Evolutionary conservation across 2,113 vertebrate genomes (phyloP), one percentile per base, ranked within the genome.

Genomic region (Ptilorrhoa leucosticta): DNA sequence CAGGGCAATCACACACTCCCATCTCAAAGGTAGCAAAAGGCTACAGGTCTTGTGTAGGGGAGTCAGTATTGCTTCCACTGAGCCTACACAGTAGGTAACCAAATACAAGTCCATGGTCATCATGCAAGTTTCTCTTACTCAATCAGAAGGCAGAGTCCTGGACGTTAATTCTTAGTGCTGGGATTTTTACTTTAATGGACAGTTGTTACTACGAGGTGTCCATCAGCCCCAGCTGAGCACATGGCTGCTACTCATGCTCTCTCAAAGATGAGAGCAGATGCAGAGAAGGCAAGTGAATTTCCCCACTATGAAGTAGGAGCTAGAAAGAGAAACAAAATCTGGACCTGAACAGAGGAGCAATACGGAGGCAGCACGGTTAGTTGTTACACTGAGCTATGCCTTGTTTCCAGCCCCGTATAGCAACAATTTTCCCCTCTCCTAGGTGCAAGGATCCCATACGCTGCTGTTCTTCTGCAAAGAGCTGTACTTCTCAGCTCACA

Each of bases 391-490:
- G 70, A 48, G 27, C 31, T 56, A 58, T 1, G 2, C 15, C 33
- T 48, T 54, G 13, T 40, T 64, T 84, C 37, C 48, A 84, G 56
- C 13, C 40, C 65, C 7, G 0, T 17, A 48, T 0, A 58, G 19
- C 28, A 83, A 65, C 1, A 19, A 31, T 28, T n/a, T 68, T 17
- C 31, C 40, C 27, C 9, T 54, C 40, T 63, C 31, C 39, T 16
- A 61, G 3, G 11, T 5, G 13, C 57, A 69, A 68, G 23, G 23
- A 72, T 90, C 20, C 44, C 6, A 1, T 40, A 24, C 0, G 0
- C 18, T 24, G 26, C 30, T 45, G 33, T 16, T 53, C 19, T 86
- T 66, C 30, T 69, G 45, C 37, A 39, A n/a, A 48, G 31, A 53
- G 53, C 45, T 73, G 3, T 17, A 58, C 11, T 35, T 33, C 53